Conservation (phyloP, 2,888 invertebrate genomes). For the Actias luna region DNA sequence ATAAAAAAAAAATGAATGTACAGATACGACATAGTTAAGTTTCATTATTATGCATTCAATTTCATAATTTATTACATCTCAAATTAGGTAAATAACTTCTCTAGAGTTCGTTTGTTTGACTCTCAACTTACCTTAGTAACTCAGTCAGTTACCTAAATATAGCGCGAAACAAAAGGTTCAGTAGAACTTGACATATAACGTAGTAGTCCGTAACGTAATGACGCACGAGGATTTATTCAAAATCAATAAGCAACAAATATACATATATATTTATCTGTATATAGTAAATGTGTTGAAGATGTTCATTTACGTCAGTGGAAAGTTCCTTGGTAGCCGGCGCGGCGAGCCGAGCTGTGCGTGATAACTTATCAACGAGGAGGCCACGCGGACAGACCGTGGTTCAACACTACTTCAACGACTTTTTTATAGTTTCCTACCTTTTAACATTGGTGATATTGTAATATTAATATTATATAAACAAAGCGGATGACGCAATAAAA, state of each 20-base stretch:
- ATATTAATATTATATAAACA: too few species aligned
- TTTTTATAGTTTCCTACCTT: not conserved
- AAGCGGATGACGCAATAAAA: too few species aligned
- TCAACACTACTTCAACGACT: not conserved
- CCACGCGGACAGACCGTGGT: slow-evolving; percentile 35
- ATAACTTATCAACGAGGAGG: slow-evolving; percentile 33
- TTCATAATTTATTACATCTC: too few species aligned
- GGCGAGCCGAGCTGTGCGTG: slow-evolving; percentile 20
- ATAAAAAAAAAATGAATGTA: too few species aligned
- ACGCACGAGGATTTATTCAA: not conserved
- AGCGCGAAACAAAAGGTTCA: not conserved
- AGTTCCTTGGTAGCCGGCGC: slow-evolving; percentile 28
- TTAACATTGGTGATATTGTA: not conserved
- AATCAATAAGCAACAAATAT: not conserved
- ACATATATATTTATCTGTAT: too few species aligned
- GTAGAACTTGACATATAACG: not conserved
- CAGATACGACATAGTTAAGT: too few species aligned
- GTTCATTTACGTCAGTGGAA: slow-evolving; percentile 33
- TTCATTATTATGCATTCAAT: too few species aligned
- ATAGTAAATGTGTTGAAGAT: slow-evolving; percentile 2
- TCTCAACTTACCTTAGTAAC: too few species aligned
- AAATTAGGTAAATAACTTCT: too few species aligned
- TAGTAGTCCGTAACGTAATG: not conserved
- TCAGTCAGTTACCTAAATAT: too few species aligned
- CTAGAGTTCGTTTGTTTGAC: too few species aligned